A percentile compares a stretch with the other conserved stretches of the same genome.
These are phyloP conservation scores for Lanius ludovicianus DNA, from an alignment of 2,113 vertebrate genomes.

Conservation along the genomic window DNA sequence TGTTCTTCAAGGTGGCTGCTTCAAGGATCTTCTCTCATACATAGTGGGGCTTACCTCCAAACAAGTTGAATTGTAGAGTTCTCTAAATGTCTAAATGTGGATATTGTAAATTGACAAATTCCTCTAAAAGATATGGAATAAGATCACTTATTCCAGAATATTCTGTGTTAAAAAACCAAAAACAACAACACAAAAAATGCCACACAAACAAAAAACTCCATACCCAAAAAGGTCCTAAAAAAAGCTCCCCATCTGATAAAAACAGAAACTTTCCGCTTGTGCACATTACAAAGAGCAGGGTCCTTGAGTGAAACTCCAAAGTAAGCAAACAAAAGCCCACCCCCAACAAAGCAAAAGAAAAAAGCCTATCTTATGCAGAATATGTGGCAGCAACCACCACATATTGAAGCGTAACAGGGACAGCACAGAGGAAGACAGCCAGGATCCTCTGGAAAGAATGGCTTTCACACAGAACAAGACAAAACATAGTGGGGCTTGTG, in stretches of 20 bases:
- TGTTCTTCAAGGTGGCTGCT: not conserved
- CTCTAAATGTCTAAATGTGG: not conserved
- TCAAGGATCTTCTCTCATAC: not conserved
- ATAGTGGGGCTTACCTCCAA: not conserved
- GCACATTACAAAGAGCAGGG: not conserved
- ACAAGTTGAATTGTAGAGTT: not conserved
- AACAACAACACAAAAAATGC: not conserved
- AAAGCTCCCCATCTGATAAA: not conserved
- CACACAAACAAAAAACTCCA: not conserved
- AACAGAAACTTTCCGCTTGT: not conserved
- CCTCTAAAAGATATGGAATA: not conserved
- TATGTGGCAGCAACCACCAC: not conserved
- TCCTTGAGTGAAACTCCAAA: not conserved
- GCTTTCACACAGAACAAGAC: not conserved
- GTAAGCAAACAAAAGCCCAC: not conserved
- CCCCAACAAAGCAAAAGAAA: not conserved
- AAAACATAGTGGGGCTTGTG: not conserved
- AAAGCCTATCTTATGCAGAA: not conserved
- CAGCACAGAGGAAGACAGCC: not conserved
- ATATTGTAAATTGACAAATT: not conserved
- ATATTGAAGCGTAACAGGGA: not conserved
- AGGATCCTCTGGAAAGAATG: not conserved
- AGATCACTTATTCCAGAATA: not conserved
- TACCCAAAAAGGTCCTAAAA: not conserved
- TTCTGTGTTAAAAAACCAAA: not conserved